These are phyloP conservation scores for Eupeodes latifasciatus DNA, from an alignment of 2,888 invertebrate genomes.

Conservation along the genomic window DNA sequence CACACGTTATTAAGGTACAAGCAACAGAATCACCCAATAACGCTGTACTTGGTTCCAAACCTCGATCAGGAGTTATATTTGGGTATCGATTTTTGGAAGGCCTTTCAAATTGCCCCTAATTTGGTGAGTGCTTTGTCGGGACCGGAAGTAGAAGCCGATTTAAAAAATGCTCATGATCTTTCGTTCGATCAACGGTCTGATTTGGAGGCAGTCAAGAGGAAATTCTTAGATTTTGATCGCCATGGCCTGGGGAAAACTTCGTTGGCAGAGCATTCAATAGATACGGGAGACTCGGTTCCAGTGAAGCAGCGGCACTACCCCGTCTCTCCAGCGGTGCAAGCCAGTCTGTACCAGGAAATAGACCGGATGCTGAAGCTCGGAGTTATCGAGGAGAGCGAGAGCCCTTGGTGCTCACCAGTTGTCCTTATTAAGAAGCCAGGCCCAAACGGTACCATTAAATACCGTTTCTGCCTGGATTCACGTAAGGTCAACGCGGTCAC, in stretches of 20 bases:
- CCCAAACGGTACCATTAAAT: slow-evolving; percentile 42
- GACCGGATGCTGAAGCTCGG: too few relatives aligned
- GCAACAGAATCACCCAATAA: background rate
- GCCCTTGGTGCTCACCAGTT: too few relatives aligned
- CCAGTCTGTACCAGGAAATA: too few relatives aligned
- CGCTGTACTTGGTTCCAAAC: slow-evolving; percentile 40
- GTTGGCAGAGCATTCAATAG: slow-evolving; percentile 42
- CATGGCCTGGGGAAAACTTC: slow-evolving; percentile 33
- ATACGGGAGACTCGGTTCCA: slow-evolving; percentile 56
- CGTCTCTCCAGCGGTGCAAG: too few relatives aligned
- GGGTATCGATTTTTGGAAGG: slow-evolving; percentile 53
- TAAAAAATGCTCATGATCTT: slow-evolving; percentile 4
- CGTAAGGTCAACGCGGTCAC: slow-evolving; percentile 9
- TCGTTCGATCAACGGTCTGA: background rate
- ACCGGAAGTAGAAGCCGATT: too few relatives aligned
- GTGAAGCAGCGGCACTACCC: slow-evolving; percentile 2
- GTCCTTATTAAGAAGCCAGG: slow-evolving; percentile 69
- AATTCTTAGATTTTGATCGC: background rate
- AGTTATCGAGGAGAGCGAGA: too few relatives aligned
- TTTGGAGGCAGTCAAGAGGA: background rate
- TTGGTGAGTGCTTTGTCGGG: background rate
- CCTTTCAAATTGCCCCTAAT: slow-evolving; percentile 23
- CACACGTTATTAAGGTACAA: background rate
- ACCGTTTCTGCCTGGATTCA: slow-evolving; percentile 41
- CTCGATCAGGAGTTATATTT: slow-evolving; percentile 52